phyloP scores from a whole-genome alignment of 2,888 invertebrate genomes.

The Drosophila pegasa region DNA sequence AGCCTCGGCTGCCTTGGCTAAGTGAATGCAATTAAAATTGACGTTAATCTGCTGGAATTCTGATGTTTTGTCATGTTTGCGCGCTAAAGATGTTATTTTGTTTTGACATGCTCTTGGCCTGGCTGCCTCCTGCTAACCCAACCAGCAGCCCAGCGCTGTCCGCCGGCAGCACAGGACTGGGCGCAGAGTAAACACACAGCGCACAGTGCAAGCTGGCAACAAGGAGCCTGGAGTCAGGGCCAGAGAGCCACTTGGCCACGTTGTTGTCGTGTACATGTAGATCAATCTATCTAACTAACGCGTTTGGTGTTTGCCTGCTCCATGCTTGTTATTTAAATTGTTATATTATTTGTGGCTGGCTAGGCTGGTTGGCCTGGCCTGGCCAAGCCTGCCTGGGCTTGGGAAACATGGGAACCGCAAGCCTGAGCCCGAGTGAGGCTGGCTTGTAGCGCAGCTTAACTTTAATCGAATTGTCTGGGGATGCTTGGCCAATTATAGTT shows the following conservation, averaged over 20 bases:
- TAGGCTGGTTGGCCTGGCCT: constrained; percentile 10
- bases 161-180: constrained; percentile 32
- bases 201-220: constrained; percentile 5
- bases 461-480: constrained; percentile 76
- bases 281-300: constrained; percentile 81
- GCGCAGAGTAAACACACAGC: constrained; percentile 28
- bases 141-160: constrained; percentile 18
- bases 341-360: constrained; percentile 77
- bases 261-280: constrained; percentile 77
- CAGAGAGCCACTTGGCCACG: constrained; percentile 48
- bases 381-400: too few relatives aligned
- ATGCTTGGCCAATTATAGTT: constrained; percentile 51
- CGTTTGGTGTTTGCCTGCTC: constrained; percentile 77
- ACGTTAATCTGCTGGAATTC: constrained; percentile 81
- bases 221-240: constrained; percentile 13
- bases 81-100: constrained; percentile 81
- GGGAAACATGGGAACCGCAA: constrained; percentile 63
- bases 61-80: constrained; percentile 81
- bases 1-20: constrained; percentile 51
- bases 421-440: constrained; percentile 16
- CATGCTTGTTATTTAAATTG: constrained; percentile 79
- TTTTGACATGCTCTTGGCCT: constrained; percentile 79
- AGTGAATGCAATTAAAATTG: constrained; percentile 81
- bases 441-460: constrained; percentile 61
- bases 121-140: constrained; percentile 5